phyloP scores from a whole-genome alignment of 2,113 vertebrate species.

The Crotalus helleri region DNA sequence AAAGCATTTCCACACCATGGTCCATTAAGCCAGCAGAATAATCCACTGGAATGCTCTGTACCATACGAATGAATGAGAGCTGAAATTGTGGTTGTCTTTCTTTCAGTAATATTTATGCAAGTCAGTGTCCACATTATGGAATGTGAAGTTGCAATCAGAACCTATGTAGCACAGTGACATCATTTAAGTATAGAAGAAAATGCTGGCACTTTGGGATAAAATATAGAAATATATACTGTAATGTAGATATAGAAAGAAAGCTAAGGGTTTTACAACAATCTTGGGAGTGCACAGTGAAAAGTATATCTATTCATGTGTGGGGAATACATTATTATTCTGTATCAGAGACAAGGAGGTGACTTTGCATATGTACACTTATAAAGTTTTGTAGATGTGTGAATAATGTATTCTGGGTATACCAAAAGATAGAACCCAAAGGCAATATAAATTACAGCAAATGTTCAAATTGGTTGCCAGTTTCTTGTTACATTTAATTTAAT shows the following conservation, averaged over 20 bases:
- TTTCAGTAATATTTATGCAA: background rate
- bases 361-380: background rate
- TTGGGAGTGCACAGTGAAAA: background rate
- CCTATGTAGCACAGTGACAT: background rate
- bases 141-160: background rate
- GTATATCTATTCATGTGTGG: background rate
- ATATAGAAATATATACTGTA: background rate
- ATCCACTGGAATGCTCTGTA: background rate
- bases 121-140: background rate
- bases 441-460: background rate
- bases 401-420: background rate
- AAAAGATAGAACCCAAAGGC: background rate
- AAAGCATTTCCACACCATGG: background rate
- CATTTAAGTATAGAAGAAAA: background rate
- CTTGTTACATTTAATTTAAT: background rate
- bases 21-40: background rate
- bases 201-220: background rate
- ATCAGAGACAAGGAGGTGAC: background rate
- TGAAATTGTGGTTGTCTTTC: background rate
- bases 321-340: background rate
- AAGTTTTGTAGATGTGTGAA: background rate
- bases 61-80: background rate
- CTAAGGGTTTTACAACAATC: background rate
- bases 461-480: background rate
- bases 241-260: background rate